Conservation (phyloP, 2,113 vertebrate genomes). For the Sialia sialis region DNA sequence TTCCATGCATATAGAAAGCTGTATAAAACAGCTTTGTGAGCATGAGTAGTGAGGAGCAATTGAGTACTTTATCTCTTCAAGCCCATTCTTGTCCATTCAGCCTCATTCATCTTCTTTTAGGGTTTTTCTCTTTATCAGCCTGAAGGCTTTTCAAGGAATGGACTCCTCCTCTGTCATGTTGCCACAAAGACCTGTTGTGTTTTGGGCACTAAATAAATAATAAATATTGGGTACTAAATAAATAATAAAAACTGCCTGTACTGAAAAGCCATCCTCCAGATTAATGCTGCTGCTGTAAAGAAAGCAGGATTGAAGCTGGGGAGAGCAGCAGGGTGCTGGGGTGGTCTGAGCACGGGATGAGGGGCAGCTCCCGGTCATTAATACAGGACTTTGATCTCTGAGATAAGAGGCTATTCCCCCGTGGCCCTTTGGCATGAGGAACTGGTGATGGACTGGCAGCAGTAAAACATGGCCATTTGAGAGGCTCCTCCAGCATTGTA, state of each 20-base stretch:
- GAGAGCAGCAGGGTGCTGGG: background rate
- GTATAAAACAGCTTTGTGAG: background rate
- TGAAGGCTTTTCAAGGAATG: background rate
- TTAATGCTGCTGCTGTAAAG: background rate
- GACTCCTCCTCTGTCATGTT: background rate
- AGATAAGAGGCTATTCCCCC: background rate
- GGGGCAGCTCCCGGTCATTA: background rate
- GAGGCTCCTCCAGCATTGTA: constrained; percentile 41
- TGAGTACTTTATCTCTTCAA: background rate
- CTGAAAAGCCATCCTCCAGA: background rate
- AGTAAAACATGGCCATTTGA: constrained; percentile 28
- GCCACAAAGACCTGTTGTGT: background rate
- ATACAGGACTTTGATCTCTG: constrained; percentile 13
- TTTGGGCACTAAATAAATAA: background rate
- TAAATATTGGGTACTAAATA: background rate
- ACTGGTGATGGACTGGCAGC: background rate
- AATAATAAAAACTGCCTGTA: background rate
- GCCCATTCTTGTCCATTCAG: background rate
- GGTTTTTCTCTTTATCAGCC: background rate
- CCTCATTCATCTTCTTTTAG: background rate
- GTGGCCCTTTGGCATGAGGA: background rate
- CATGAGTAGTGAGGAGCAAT: background rate
- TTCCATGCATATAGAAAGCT: background rate
- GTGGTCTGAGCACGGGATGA: background rate
- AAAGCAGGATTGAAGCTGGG: background rate